Evolutionary conservation across 1,140 invertebrate genomes (phyloP).

Genomic region (silkworm (Bombyx mori)): ASM3026992v2 NC_085109.1:9480001-9480500

Average conservation of each 20-base stretch:
- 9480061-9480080: too few relatives aligned
- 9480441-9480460: neutral
- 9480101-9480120: too few relatives aligned
- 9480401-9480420: neutral
- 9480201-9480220: neutral
- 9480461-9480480: neutral
- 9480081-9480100: too few relatives aligned
- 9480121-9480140: too few relatives aligned
- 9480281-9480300: slow-evolving; percentile 70
- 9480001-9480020: too few relatives aligned
- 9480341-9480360: slow-evolving; percentile 65
- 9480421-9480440: neutral
- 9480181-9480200: neutral
- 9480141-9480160: neutral
- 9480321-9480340: slow-evolving; percentile 69
- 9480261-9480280: slow-evolving; percentile 69
- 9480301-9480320: slow-evolving; percentile 68
- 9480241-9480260: slow-evolving; percentile 67
- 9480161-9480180: too few relatives aligned
- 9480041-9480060: too few relatives aligned
- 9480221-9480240: neutral
- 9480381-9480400: neutral
- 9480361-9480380: slow-evolving; percentile 51
- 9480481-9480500: too few relatives aligned
- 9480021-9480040: too few relatives aligned